Evolutionary conservation across 2,888 invertebrate genomes (phyloP), one percentile per base, ranked within the genome.

Genomic region (Parochlus steinenii): DNA sequence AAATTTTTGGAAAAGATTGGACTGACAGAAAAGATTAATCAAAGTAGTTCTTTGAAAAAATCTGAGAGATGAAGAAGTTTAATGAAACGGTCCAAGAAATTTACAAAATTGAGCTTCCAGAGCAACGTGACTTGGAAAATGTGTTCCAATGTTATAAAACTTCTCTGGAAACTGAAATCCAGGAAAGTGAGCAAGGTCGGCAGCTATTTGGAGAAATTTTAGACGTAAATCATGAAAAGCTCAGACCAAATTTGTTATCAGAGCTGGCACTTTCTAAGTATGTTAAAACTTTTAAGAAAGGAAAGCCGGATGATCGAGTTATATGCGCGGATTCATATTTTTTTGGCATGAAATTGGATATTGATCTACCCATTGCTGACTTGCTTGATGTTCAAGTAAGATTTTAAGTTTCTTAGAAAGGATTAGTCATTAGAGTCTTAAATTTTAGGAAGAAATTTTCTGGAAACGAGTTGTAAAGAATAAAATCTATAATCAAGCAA

Each of bases 131-230:
- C 10, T 5, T 31, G 10, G 12, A 31, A 20, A 31, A 31, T 22
- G 14, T 23, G 20, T 31, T 12, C 14, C 12, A 11, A 22, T 12
- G 22, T 20, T 31, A 22, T 17, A 15, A 31, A 22, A 31, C 31
- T n/a, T 31, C 31, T 12, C 23, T 11, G 24, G 32, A 25, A 17
- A 32, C 32, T 32, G 32, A 32, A 24, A 12, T 16, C 16, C 11
- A 25, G 11, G 17, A 32, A 18, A 32, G 23, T 16, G 25, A 32
- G 18, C 11, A 32, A 10, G 20, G 20, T 8, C 18, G 19, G 20
- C n/a, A 10, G n/a, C 18, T 30, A 19, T 30, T 19, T 30, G 17
- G 30, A 11, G 30, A 30, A 30, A 12, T 30, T 18, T 19, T 30
- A 19, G 30, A 30, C 20, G 18, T 18, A n/a, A 17, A 17, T n/a